Evolutionary conservation across 2,113 vertebrate species (phyloP).

Genomic region (Bufo gargarizans): DNA sequence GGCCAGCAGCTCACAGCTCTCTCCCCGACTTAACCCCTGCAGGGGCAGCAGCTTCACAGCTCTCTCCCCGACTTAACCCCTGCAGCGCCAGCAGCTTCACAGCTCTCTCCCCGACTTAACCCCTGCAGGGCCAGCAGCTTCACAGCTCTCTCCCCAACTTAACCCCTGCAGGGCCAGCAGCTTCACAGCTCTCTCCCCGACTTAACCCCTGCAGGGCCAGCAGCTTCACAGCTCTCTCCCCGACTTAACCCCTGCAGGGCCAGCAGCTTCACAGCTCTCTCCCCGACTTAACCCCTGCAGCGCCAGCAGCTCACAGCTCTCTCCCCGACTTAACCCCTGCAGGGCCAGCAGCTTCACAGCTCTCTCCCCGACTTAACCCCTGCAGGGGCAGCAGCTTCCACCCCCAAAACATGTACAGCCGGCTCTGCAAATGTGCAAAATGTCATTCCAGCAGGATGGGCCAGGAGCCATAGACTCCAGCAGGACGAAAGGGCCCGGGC

Average conservation of each 20-base stretch:
- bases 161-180: constrained; percentile 51
- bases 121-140: constrained; percentile 51
- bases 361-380: constrained; percentile 8
- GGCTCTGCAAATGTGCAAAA: background rate
- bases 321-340: constrained; percentile 1
- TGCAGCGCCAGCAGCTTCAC: constrained; percentile 49
- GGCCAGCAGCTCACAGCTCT: constrained; percentile 52
- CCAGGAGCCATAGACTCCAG: background rate
- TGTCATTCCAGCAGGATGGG: background rate
- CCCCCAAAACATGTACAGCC: background rate
- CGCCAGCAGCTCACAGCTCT: constrained; percentile 50
- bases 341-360: constrained; percentile 50
- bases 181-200: constrained; percentile 36
- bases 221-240: constrained; percentile 38
- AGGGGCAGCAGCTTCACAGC: constrained; percentile 48
- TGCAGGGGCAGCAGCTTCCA: background rate
- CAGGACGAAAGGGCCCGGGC: background rate
- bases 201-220: constrained; percentile 51
- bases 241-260: constrained; percentile 42
- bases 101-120: constrained; percentile 30
- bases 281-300: constrained; percentile 32
- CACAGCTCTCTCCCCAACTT: constrained; percentile 26
- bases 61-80: constrained; percentile 24
- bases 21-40: background rate
- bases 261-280: constrained; percentile 44